Base-by-base conservation (phyloP, 64 coral and sea anemone species). In the Orbicella faveolata region DNA sequence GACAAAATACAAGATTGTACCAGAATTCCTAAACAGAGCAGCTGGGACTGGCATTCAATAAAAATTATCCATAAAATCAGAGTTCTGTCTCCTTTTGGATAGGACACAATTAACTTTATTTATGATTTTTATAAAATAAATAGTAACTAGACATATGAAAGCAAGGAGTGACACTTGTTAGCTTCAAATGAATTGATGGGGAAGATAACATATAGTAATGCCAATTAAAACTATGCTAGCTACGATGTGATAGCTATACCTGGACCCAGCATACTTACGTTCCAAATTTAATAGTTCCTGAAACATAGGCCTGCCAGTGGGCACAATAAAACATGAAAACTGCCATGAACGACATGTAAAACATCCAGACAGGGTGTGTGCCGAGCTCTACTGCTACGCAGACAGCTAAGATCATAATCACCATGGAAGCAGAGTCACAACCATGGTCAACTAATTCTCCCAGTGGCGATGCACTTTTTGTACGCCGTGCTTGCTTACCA, bases 251-350 rank as follows among this genome's bases (percentile, higher is more conserved):
- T 61, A 52, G 13, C 17, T 16, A 4, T 6, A 63, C 77, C 64
- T 15, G 34, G 1, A 55, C 26, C 21, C 6, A 20, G 34, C 77
- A 37, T 63, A 92, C 90, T 65, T 94, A 98, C 96, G 63, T 94
- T 84, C 96, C 96, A 98, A 98, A 98, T 75, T 83, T 95, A 5
- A 98, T 86, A 34, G 76, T 90, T 48, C 96, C 96, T 39, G 93
- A 89, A 12, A 98, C 96, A 93, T 98, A 98, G 12, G 82, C 84
- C 36, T 93, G 93, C 96, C 96, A 98, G 73, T 98, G 96, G 2
- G 96, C 83, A 84, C 90, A 92, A 52, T 98, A 98, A 75, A 98
- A 98, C 88, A 98, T 34, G 53, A 94, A 34, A 1, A 64, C 18
- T 3, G 93, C 79, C 81, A 63, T 88, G 20, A 98, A 90, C 68